phyloP scores from a whole-genome alignment of 2,797 vertebrate species.

The Pempheris klunzingeri region DNA sequence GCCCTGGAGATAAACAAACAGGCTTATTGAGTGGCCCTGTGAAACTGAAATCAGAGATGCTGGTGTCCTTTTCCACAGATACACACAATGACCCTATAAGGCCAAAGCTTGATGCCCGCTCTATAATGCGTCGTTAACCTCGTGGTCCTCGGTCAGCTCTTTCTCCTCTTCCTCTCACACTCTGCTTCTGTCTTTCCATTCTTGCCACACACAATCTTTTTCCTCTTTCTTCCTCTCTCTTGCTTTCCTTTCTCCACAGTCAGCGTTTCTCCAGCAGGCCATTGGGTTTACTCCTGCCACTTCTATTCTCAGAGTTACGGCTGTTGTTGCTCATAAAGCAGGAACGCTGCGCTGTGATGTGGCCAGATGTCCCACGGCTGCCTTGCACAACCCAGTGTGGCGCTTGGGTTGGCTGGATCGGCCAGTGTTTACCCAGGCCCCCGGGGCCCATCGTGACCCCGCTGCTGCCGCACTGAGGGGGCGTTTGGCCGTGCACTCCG shows the following conservation, averaged over 20 bases:
- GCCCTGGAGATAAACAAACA: background rate
- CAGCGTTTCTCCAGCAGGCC: constrained; percentile 65
- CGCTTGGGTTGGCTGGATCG: constrained; percentile 68
- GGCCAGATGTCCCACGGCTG: constrained; percentile 74
- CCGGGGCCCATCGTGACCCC: constrained; percentile 55
- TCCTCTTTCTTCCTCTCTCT: constrained; percentile 24
- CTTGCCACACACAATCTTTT: constrained; percentile 33
- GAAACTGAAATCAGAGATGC: constrained; percentile 34
- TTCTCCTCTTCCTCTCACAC: constrained; percentile 52
- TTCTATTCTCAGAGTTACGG: constrained; percentile 73
- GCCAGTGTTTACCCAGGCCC: constrained; percentile 72
- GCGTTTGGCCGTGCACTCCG: constrained; percentile 47
- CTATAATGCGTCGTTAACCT: constrained; percentile 47
- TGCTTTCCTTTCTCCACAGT: constrained; percentile 49
- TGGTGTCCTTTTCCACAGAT: constrained; percentile 16
- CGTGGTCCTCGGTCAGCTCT: constrained; percentile 49
- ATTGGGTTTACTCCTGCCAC: constrained; percentile 59
- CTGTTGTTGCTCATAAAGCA: constrained; percentile 78
- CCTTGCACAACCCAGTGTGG: constrained; percentile 71
- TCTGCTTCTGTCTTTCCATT: constrained; percentile 44
- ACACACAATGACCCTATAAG: constrained; percentile 63
- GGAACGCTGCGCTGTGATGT: constrained; percentile 72
- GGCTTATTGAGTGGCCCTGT: constrained; percentile 8
- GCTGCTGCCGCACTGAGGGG: constrained; percentile 49
- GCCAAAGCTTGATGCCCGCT: constrained; percentile 50